Evolutionary conservation across 2,888 invertebrate genomes (phyloP).

Genomic region (Lepidonotus clava): DNA sequence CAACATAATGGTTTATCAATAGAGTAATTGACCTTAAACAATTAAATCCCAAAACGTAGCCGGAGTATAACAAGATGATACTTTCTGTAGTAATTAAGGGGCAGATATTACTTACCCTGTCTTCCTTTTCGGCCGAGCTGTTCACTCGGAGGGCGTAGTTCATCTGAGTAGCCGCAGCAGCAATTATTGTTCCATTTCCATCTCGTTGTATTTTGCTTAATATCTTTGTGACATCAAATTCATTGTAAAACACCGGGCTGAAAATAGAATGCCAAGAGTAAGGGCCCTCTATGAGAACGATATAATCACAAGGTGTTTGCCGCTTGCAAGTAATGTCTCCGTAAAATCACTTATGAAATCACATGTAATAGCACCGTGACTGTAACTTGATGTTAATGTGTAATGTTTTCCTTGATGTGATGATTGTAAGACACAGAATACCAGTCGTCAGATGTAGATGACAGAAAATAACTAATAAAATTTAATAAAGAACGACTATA

Average conservation of each 20-base stretch:
- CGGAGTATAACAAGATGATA: too few relatives aligned
- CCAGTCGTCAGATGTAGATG: too few relatives aligned
- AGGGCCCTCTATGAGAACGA: not conserved
- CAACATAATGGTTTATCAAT: too few relatives aligned
- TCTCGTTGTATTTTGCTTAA: slow-evolving; percentile 66
- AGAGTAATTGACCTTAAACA: too few relatives aligned
- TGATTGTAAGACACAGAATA: too few relatives aligned
- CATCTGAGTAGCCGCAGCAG: slow-evolving; percentile 69
- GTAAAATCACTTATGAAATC: not conserved
- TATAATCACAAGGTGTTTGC: not conserved
- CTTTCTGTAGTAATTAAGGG: too few relatives aligned
- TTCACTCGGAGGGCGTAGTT: slow-evolving; percentile 68
- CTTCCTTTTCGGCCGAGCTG: slow-evolving; percentile 54
- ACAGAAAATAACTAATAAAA: too few relatives aligned
- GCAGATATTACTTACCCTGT: slow-evolving; percentile 63
- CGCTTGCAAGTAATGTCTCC: not conserved
- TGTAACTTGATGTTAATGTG: not conserved
- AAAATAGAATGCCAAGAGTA: slow-evolving; percentile 38
- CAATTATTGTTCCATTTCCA: slow-evolving; percentile 64
- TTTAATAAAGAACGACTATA: not conserved
- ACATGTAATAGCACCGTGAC: not conserved
- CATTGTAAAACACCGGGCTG: slow-evolving; percentile 69
- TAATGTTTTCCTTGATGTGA: not conserved
- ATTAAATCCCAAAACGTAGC: too few relatives aligned
- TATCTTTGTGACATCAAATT: slow-evolving; percentile 66